phyloP scores from a whole-genome alignment of 2,888 invertebrate genomes.

The Drosophila koepferae region DNA sequence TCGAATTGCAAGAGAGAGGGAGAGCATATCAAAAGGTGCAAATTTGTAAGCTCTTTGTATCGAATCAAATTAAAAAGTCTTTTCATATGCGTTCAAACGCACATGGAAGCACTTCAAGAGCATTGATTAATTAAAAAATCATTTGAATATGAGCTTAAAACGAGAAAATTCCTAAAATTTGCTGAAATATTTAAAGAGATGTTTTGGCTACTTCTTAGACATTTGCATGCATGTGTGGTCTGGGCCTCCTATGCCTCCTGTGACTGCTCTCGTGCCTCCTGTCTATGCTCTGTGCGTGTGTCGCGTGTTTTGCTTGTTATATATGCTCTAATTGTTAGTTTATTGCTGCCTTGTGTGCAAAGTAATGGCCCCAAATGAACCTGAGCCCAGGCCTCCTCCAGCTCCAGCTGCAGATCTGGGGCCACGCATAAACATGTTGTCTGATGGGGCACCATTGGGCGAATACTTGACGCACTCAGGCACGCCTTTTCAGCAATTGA shows the following conservation, averaged over 20 bases:
- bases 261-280: too few species aligned
- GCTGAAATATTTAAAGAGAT: neutral
- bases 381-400: slow-evolving; percentile 24
- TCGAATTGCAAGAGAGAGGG: neutral
- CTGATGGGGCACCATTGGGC: slow-evolving; percentile 14
- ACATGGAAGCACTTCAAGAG: slow-evolving; percentile 10
- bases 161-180: neutral
- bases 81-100: neutral
- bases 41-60: neutral
- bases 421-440: slow-evolving; percentile 55
- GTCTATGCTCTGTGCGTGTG: slow-evolving; percentile 23
- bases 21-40: neutral
- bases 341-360: slow-evolving; percentile 60
- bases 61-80: slow-evolving; percentile 9
- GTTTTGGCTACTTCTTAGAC: neutral
- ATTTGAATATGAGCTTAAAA: neutral
- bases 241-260: neutral
- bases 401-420: neutral
- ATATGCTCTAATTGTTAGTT: slow-evolving; percentile 71
- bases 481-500: slow-evolving; percentile 32
- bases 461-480: slow-evolving; percentile 14
- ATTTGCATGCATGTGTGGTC: slow-evolving; percentile 25
- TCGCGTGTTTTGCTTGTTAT: slow-evolving; percentile 37
- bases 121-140: slow-evolving; percentile 10
- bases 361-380: slow-evolving; percentile 31